Conservation (phyloP, 1,140 invertebrate genomes). For the Calephelis nemesis region DNA sequence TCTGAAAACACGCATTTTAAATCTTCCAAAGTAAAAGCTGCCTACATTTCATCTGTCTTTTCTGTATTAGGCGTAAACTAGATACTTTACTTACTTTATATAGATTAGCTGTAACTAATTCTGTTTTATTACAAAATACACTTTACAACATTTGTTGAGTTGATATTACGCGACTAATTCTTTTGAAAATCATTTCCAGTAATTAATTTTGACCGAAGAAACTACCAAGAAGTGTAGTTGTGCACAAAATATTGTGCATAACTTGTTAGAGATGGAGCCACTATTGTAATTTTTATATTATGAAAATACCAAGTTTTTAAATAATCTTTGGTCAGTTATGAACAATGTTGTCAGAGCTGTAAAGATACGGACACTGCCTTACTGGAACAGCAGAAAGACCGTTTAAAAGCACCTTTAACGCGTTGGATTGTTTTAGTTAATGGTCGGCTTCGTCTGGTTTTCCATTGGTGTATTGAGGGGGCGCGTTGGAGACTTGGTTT, state of each 20-base stretch:
- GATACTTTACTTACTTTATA: too few species aligned
- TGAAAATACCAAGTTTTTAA: slow-evolving; percentile 4
- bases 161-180: too few species aligned
- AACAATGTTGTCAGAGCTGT: slow-evolving; percentile 57
- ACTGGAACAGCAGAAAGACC: slow-evolving; percentile 14
- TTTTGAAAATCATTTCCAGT: too few species aligned
- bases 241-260: background rate
- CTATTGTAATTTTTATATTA: background rate
- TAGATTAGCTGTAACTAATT: too few species aligned
- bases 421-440: slow-evolving; percentile 34
- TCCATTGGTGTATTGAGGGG: slow-evolving; percentile 71
- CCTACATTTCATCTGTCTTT: too few species aligned
- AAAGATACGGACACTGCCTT: slow-evolving; percentile 30
- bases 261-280: background rate
- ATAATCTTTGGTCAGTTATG: slow-evolving; percentile 37
- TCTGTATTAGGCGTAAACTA: too few species aligned
- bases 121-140: too few species aligned
- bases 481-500: slow-evolving; percentile 45
- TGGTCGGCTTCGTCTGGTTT: slow-evolving; percentile 54
- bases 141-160: too few species aligned
- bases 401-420: slow-evolving; percentile 42
- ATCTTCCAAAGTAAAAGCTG: too few species aligned
- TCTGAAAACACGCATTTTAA: background rate
- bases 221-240: background rate
- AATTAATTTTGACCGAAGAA: too few species aligned